Evolutionary conservation across 1,140 invertebrate genomes (phyloP).

Genomic region (Acromyrmex echinatior): DNA sequence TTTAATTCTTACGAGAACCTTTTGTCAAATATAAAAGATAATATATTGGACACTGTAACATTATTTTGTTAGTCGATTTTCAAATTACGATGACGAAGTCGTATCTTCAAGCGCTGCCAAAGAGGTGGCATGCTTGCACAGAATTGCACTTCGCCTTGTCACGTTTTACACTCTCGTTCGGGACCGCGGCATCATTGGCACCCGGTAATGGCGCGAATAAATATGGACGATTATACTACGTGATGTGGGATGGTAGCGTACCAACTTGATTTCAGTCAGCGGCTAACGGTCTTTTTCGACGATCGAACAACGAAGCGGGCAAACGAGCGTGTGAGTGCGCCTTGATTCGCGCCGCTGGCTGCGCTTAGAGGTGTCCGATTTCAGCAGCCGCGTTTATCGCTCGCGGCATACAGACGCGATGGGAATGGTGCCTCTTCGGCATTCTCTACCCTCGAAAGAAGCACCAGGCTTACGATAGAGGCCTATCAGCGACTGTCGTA

Average conservation of each 20-base stretch:
- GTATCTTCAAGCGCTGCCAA: neutral
- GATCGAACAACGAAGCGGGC: constrained; percentile 42
- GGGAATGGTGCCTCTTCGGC: constrained; percentile 54
- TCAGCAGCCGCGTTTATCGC: constrained; percentile 61
- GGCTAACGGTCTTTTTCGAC: constrained; percentile 66
- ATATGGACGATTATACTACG: constrained; percentile 38
- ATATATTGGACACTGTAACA: neutral
- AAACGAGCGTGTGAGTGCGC: constrained; percentile 63
- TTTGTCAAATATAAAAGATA: neutral
- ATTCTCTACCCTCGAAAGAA: constrained; percentile 22
- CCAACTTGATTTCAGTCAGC: constrained; percentile 54
- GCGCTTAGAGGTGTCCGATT: constrained; percentile 61
- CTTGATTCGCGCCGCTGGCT: constrained; percentile 59
- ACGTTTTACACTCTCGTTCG: constrained; percentile 27
- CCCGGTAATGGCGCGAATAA: constrained; percentile 42
- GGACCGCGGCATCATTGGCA: neutral
- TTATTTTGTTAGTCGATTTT: neutral
- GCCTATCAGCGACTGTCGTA: constrained; percentile 6
- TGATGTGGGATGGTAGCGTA: constrained; percentile 45
- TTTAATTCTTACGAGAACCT: neutral
- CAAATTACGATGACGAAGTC: neutral
- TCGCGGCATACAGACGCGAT: constrained; percentile 42
- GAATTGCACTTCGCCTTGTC: constrained; percentile 19
- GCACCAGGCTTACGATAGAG: constrained; percentile 27
- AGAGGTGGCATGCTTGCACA: neutral